phyloP scores from a whole-genome alignment of 37 sponge, comb jelly and placozoan genomes.

The Crambe crambe region DNA sequence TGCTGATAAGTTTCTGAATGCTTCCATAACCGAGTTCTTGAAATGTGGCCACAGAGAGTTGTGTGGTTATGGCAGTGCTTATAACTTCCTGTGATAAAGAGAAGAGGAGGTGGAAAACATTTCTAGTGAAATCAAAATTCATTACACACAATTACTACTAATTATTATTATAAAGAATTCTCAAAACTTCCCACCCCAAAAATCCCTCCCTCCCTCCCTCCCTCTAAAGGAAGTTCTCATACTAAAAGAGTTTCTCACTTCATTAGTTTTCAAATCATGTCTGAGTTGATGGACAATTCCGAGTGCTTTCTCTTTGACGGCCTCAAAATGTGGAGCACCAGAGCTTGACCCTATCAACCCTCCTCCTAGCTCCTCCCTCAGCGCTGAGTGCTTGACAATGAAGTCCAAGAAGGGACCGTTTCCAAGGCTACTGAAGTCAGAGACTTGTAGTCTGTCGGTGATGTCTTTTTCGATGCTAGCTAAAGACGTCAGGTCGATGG shows the following conservation, averaged over 20 bases:
- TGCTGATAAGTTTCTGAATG: slow-evolving; percentile 48
- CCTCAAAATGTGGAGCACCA: not conserved
- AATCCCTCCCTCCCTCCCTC: no score
- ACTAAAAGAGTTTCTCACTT: not conserved
- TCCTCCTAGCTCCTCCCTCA: slow-evolving; percentile 21
- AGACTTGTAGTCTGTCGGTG: slow-evolving; percentile 14
- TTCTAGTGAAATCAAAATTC: no score
- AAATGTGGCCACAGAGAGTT: slow-evolving; percentile 39
- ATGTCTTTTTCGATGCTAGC: slow-evolving; percentile 26
- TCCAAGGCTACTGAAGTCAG: slow-evolving; percentile 28
- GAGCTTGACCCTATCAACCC: not conserved
- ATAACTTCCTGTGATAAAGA: slow-evolving; percentile 15
- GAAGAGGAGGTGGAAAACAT: no score
- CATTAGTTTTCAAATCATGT: not conserved
- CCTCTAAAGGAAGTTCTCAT: not conserved
- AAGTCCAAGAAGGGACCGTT: slow-evolving; percentile 57
- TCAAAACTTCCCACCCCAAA: no score
- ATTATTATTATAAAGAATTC: no score
- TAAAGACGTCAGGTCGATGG: slow-evolving; percentile 38
- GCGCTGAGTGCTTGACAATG: slow-evolving; percentile 5
- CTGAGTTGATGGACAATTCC: slow-evolving; percentile 3
- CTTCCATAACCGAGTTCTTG: slow-evolving; percentile 52
- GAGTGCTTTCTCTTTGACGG: slow-evolving; percentile 3
- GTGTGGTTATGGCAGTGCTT: slow-evolving; percentile 8
- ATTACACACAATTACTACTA: no score